These are phyloP conservation scores for Sphaerophoria taeniata DNA, from an alignment of 2,888 invertebrate species.

Conservation along the genomic window DNA sequence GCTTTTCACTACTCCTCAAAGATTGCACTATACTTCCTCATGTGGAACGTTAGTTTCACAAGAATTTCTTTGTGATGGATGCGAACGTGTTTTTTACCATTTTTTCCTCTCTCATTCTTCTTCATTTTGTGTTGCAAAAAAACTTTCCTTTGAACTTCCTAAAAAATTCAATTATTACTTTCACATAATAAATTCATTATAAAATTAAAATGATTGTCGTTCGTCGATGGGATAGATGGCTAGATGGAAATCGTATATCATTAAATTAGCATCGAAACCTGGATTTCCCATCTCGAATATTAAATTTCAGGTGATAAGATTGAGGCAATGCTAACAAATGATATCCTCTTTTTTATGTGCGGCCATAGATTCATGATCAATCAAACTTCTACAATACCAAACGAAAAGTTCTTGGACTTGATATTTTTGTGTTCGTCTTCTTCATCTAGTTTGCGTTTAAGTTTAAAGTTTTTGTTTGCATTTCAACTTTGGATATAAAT, in stretches of 20 bases:
- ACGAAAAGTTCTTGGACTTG: constrained; percentile 29
- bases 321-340: constrained; percentile 35
- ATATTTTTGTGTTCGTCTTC: neutral
- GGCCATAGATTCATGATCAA: constrained; percentile 60
- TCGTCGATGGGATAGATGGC: neutral
- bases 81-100: neutral
- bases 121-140: constrained; percentile 7
- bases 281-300: neutral
- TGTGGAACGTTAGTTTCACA: constrained; percentile 39
- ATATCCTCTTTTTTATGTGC: constrained; percentile 4
- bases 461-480: constrained; percentile 9
- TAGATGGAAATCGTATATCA: neutral
- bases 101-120: neutral
- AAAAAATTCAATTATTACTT: constrained; percentile 56
- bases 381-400: constrained; percentile 63
- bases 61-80: constrained; percentile 47
- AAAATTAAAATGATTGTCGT: constrained; percentile 7
- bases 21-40: constrained; percentile 1
- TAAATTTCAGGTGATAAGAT: neutral
- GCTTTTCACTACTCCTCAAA: constrained; percentile 12
- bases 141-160: constrained; percentile 13
- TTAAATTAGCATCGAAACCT: constrained; percentile 40
- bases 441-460: too few relatives aligned
- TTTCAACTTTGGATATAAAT: constrained; percentile 2
- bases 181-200: constrained; percentile 27